A percentile compares a stretch with the other conserved stretches of the same genome.
These are phyloP conservation scores for Nematolebias whitei DNA, from an alignment of 2,113 vertebrate species.

Conservation along the genomic window DNA sequence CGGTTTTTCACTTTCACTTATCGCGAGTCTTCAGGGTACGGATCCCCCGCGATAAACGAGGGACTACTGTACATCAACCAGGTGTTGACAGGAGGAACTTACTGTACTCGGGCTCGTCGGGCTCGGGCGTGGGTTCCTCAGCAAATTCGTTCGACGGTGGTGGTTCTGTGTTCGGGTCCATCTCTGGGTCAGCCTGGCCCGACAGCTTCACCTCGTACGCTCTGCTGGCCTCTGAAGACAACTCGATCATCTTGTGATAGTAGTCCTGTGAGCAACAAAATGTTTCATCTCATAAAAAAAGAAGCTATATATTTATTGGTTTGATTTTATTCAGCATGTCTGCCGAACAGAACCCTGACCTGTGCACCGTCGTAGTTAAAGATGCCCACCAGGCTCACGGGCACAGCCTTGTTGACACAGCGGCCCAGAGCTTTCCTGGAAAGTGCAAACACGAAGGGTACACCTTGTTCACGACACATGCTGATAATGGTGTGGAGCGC, in stretches of 20 bases:
- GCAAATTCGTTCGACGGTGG: slow-evolving; percentile 7
- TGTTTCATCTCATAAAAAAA: neutral
- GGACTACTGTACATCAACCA: too few relatives aligned
- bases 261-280: slow-evolving; percentile 79
- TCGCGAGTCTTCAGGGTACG: too few relatives aligned
- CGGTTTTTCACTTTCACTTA: too few relatives aligned
- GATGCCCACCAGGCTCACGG: slow-evolving; percentile 96
- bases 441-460: slow-evolving; percentile 95
- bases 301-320: too few relatives aligned
- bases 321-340: too few relatives aligned
- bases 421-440: slow-evolving; percentile 93
- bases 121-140: slow-evolving; percentile 5
- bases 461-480: slow-evolving; percentile 88
- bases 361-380: slow-evolving; percentile 98
- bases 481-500: slow-evolving; percentile 92
- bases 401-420: slow-evolving; percentile 94
- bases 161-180: slow-evolving; percentile 9
- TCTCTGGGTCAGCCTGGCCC: slow-evolving; percentile 62
- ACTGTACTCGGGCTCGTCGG: slow-evolving; percentile 88
- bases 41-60: too few relatives aligned
- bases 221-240: slow-evolving; percentile 88
- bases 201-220: slow-evolving; percentile 89
- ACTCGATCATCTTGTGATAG: slow-evolving; percentile 94
- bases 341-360: slow-evolving; percentile 85
- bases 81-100: slow-evolving; percentile 73